Evolutionary conservation across 2,888 invertebrate species (phyloP), one percentile per base, ranked within the genome.

Genomic region (Tridacna crocea): DNA sequence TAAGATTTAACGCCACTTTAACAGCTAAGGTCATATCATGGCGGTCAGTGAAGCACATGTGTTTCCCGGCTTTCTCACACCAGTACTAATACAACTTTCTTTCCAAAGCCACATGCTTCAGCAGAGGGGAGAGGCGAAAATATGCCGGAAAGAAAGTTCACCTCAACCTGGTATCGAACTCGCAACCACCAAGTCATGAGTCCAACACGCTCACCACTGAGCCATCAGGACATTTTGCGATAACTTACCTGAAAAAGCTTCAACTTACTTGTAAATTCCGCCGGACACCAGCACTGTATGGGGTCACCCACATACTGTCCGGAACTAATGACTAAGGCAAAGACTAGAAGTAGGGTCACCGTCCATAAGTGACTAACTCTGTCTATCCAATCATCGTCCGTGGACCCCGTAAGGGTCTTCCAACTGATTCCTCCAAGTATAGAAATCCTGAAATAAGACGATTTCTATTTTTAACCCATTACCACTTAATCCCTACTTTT

Each of bases 301-400:
- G 92, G 92, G 75, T 92, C 92, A 11, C 92, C 92, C 8, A 91
- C 92, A 83, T 90, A 91, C 85, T 92, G 92, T 11, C 91, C 88
- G 0, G 92, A 91, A 61, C 89, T 91, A 58, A 92, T 91, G 13
- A 92, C 81, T 12, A 92, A 83, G 17, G 92, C 91, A 80, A 92
- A 92, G n/a, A 91, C 77, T 12, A 89, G 87, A 65, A 92, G 79
- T 17, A 92, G 77, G 19, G 90, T 88, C 0, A 92, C 92, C 0
- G 91, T 91, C 91, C 91, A 92, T 12, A 92, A 86, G 79, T 92
- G 92, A 81, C 90, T 92, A n/a, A 91, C 79, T 19, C 92, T 81
- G 79, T 92, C 92, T 3, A 91, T 88, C 91, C 91, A 92, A 79
- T 92, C 92, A 77, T 92, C 92, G 27, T 92, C 91, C 4, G 88